Conservation (phyloP, 1,140 invertebrate species). For the Oryctes rhinoceros region DNA sequence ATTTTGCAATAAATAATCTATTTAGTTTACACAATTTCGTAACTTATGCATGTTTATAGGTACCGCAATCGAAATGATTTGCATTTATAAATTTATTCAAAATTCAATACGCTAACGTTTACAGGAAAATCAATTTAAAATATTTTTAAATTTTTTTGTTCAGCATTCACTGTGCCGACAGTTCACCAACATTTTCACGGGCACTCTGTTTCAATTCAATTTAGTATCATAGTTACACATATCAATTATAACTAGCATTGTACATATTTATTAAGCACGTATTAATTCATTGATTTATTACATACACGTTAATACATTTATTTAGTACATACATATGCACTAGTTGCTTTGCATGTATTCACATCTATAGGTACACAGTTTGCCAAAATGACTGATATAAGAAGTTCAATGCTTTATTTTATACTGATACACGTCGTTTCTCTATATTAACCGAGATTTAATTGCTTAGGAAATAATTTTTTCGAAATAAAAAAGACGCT, state of each 20-base stretch:
- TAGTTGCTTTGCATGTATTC: not conserved
- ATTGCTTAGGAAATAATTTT: not conserved
- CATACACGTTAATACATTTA: not conserved
- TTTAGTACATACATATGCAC: not conserved
- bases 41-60: too few species aligned
- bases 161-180: too few species aligned
- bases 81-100: too few species aligned
- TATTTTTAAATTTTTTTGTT: too few species aligned
- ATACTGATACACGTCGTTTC: not conserved
- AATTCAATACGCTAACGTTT: too few species aligned
- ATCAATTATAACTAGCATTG: not conserved
- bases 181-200: not conserved
- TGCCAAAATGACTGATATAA: not conserved
- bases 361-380: not conserved
- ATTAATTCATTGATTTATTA: slow-evolving; percentile 12
- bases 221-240: not conserved
- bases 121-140: too few species aligned
- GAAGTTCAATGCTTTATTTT: too few species aligned
- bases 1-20: too few species aligned
- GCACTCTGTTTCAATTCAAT: not conserved
- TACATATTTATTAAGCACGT: not conserved
- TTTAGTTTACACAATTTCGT: too few species aligned
- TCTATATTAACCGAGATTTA: not conserved
- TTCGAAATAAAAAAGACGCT: not conserved
- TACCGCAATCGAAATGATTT: too few species aligned